Evolutionary conservation across 1,140 invertebrate species (phyloP).

Genomic region (Drosophila saltans): DNA sequence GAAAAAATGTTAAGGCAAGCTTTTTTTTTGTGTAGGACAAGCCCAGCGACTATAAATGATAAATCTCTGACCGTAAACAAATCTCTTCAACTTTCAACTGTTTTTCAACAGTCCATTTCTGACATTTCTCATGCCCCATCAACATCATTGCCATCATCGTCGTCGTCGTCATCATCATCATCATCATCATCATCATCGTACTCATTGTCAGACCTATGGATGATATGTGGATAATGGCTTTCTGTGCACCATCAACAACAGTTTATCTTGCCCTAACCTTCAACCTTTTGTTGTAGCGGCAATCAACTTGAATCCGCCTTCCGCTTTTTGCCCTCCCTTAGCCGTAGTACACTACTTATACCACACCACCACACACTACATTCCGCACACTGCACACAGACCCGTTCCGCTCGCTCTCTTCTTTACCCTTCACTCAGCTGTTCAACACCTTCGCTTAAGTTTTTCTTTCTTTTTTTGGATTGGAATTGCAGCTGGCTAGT

Average conservation of each 20-base stretch:
- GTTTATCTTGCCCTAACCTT: constrained; percentile 78
- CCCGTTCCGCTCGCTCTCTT: not conserved
- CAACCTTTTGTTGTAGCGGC: constrained; percentile 69
- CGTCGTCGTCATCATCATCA: constrained; percentile 23
- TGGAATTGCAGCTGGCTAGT: constrained; percentile 36
- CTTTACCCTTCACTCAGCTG: constrained; percentile 73
- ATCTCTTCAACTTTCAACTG: constrained; percentile 21
- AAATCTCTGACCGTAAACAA: constrained; percentile 21
- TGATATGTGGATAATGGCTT: constrained; percentile 78
- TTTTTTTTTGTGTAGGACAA: not conserved
- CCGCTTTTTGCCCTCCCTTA: constrained; percentile 14
- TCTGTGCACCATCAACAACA: constrained; percentile 59
- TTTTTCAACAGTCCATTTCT: constrained; percentile 29
- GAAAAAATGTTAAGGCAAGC: not conserved
- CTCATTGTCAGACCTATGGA: constrained; percentile 33
- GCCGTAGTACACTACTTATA: not conserved
- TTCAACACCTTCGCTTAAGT: constrained; percentile 71
- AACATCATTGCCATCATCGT: constrained; percentile 19
- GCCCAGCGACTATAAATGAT: not conserved
- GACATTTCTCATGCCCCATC: constrained; percentile 43
- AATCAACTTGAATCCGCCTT: constrained; percentile 60
- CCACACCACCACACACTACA: no score
- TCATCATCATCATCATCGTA: constrained; percentile 36
- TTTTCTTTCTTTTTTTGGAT: constrained; percentile 20
- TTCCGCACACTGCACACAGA: constrained; percentile 14